Base-by-base conservation (phyloP, 2,888 invertebrate genomes). In the Chelonus formosanus region DNA sequence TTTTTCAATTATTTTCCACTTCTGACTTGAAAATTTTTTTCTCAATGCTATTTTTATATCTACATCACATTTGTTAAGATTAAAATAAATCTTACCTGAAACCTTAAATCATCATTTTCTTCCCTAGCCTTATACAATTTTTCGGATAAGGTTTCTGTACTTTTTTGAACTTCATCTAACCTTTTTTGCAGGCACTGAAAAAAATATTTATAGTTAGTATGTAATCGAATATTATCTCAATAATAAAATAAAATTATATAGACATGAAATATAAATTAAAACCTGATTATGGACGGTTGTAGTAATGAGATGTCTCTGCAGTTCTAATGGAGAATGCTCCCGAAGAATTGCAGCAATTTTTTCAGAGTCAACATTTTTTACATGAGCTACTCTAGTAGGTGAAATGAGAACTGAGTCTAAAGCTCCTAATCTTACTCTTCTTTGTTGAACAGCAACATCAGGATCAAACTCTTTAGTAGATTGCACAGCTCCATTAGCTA, bases 251-350 rank as follows among this genome's bases (percentile, higher is more conserved):
- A 20, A 20, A 20, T 20, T 20, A 20, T 20, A 20, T 20, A 20
- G 20, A 20, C 2, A 20, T 20, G 1, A 20, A 20, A 20, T 20
- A 20, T 20, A 20, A 20, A 20, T 20, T 20, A 20, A 20, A 20
- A 93, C 94, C 91, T 95, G 92, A 87, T 94, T 94, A 84, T 93
- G 91, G 81, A 93, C 92, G 81, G 92, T 92, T 77, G 91, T 89
- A 43, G 90, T 91, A 73, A 95, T 89, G 72, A 95, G 87, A 86
- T 94, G 94, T 76, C 93, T 90, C 85, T 93, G 93, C 80, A 95
- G 88, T 86, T 94, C 92, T 74, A 94, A 86, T 67, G 92, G 91
- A 86, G 92, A 92, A 76, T 90, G 89, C 87, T 95, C 94, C 77
- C 89, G 88, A 78, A 95, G 88, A 86, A 95, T 94, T 85, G 94